Base-by-base conservation (phyloP, 2,888 invertebrate genomes). In the Galerucella pusilla region DNA sequence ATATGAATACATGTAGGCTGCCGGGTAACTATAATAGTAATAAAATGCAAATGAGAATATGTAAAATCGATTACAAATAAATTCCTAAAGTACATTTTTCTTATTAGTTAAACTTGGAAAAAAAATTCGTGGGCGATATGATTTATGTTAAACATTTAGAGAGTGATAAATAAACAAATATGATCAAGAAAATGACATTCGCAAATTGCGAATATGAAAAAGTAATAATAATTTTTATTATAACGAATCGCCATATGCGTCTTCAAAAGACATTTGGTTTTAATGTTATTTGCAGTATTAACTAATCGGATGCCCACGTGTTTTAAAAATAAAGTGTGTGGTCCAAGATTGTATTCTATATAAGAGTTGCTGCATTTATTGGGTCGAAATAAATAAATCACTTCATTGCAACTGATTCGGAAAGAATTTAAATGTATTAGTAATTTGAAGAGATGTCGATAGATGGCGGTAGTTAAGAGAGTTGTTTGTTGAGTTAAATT, bases 201-300 rank as follows among this genome's bases (percentile, higher is more conserved):
- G 60, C 60, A n/a, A 64, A 64, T 45, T 11, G 35, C 16, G n/a
- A 45, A 64, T 35, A 64, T 64, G 64, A 35, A 64, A 64, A 64
- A 64, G 64, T 64, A 42, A 64, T 64, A 64, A 64, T 14, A 61
- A 35, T 61, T 42, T 42, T 9, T 9, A 7, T 42, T 14, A 35
- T n/a, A 61, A 12, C 63, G 25, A 63, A 28, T 35, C 11, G n/a
- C 63, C 63, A 63, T 63, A 28, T 63, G 63, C 63, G 42, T 25
- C 35, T 42, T 42, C 7, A 2, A n/a, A 63, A 35, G 10, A 28
- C 64, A 64, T 64, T 64, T 64, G 64, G 64, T 64, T 45, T 64
- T 64, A 42, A 42, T 16, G 42, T 61, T 61, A 45, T 64, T 64
- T 25, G n/a, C 11, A 49, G 2, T 25, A 12, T 10, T 20, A 42